Percentiles rank a stretch among this genome's conserved stretches.
Conservation (phyloP, 2,888 invertebrate genomes). For the Stegophylla sp. region DNA sequence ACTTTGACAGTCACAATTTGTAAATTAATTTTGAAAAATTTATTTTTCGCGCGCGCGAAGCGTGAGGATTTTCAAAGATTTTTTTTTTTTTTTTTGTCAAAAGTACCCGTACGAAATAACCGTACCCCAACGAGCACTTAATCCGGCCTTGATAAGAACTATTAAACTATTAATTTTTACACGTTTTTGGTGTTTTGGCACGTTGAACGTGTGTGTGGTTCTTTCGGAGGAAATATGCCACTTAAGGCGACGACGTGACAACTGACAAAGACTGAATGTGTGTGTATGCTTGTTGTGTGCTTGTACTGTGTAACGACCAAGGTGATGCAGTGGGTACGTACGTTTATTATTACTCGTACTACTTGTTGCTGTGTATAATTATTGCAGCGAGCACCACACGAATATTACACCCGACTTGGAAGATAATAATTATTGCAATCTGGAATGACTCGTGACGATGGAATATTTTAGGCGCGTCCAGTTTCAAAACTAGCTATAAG, state of each 20-base stretch:
- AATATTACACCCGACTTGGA: conserved; percentile 28
- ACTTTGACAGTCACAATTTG: too few relatives aligned
- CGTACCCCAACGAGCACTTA: neutral
- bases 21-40: too few relatives aligned
- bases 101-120: neutral
- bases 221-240: neutral
- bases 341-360: neutral
- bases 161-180: too few relatives aligned
- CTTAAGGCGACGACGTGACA: neutral
- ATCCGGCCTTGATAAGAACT: neutral
- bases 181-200: too few relatives aligned
- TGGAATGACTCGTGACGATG: conserved; percentile 16
- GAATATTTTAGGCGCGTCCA: too few relatives aligned
- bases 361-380: conserved; percentile 18
- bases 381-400: neutral
- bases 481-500: too few relatives aligned
- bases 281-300: too few relatives aligned
- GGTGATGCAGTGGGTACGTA: neutral
- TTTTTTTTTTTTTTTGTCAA: too few relatives aligned
- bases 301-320: neutral
- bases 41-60: too few relatives aligned
- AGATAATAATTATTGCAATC: conserved; percentile 36
- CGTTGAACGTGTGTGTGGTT: neutral
- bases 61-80: too few relatives aligned
- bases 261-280: neutral